Percentiles rank a stretch among this genome's conserved stretches.
Evolutionary conservation across 2,113 vertebrate genomes (phyloP).

Genomic region (Pollimyrus isidori): DNA sequence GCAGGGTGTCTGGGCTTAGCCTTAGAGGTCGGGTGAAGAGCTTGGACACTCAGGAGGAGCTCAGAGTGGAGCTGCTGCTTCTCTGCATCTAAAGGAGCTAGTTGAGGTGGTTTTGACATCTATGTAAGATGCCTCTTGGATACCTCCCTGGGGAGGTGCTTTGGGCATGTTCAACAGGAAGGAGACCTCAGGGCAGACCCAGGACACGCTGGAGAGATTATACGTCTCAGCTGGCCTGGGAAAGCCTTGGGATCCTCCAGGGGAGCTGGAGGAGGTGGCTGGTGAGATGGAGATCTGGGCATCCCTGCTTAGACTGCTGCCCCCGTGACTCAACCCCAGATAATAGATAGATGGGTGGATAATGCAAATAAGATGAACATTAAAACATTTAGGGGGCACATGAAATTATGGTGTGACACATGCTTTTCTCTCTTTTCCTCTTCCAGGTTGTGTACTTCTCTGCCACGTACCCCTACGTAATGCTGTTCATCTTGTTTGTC

Average conservation of each 20-base stretch:
- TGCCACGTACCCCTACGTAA: slow-evolving; percentile 93
- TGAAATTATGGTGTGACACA: slow-evolving; percentile 5
- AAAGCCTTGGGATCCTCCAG: not conserved
- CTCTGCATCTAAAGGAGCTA: not conserved
- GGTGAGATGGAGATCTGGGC: not conserved
- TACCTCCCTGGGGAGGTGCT: not conserved
- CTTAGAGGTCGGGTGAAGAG: not conserved
- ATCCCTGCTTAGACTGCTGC: not conserved
- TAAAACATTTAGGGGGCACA: not conserved
- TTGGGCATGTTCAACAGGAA: not conserved
- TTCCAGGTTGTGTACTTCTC: slow-evolving; percentile 97
- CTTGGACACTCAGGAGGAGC: not conserved
- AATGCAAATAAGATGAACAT: not conserved
- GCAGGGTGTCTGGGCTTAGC: not conserved
- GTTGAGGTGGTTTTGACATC: not conserved
- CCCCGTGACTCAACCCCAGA: not conserved
- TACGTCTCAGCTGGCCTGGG: not conserved
- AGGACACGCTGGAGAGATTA: not conserved
- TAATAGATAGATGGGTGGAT: not conserved
- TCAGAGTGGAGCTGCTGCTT: not conserved
- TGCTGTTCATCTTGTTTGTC: slow-evolving; percentile 95
- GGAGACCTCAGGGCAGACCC: not conserved
- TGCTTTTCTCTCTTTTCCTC: slow-evolving; percentile 13
- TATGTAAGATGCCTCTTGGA: not conserved
- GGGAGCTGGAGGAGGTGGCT: not conserved